Evolutionary conservation across 2,888 invertebrate species (phyloP), one percentile per base, ranked within the genome.

Genomic region (Hydraecia micacea): DNA sequence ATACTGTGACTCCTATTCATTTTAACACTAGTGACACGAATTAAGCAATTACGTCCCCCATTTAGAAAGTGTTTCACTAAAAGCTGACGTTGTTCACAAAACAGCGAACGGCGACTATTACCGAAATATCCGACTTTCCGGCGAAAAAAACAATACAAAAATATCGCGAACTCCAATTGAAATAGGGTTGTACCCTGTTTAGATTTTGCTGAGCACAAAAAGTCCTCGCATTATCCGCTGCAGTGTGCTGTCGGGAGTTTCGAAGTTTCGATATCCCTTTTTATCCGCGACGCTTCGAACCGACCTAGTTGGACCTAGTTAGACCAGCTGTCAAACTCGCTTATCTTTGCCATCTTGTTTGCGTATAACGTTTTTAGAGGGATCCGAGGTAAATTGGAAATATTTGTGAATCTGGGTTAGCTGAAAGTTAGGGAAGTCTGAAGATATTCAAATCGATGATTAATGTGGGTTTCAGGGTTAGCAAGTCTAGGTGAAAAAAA

Each of bases 231-330:
- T 83, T 88, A 86, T 72, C 82, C 79, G 74, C 65, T 82, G 73
- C 80, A 80, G 82, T 80, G 75, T 83, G 73, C 71, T 83, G 88
- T 73, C 75, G 79, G 71, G 80, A 83, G 68, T 81, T 81, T n/a
- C 52, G 49, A 83, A 88, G 74, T 90, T 87, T 83, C 85, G 68
- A 85, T 85, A 86, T 88, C 89, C 83, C 80, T 91, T 90, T 88
- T 87, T 88, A 88, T 90, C 85, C 87, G 74, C 73, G 80, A 75
- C 86, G 85, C 86, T 72, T 87, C 80, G 83, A 84, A 83, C 85
- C 88, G 88, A 89, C 90, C 89, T 86, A 90, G 87, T 90, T 87
- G 74, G 84, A 80, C 81, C 76, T 87, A 88, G 87, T 89, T 85
- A 84, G 80, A 78, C 85, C 81, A 74, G 81, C 87, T 89, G 90